Base-by-base conservation (phyloP, 2,113 vertebrate species). In the Gasterosteus nipponicus region DNA sequence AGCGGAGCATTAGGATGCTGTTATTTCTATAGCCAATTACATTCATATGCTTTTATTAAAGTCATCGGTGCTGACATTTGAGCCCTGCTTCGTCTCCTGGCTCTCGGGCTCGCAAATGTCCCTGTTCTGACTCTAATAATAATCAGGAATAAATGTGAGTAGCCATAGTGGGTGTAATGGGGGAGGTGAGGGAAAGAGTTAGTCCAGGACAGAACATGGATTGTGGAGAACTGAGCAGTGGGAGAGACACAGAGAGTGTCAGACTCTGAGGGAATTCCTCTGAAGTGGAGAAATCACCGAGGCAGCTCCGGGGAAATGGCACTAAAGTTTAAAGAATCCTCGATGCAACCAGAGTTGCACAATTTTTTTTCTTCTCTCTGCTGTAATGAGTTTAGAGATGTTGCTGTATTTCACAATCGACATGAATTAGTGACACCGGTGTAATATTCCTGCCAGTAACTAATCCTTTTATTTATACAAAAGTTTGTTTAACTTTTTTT, bases 1-100 rank as follows among this genome's bases (percentile, higher is more conserved):
- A 53, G 39, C 10, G 19, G 2, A 57, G 35, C 60, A 73, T 68
- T 11, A 38, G 29, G 3, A 2, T 70, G 9, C 18, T 7, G 57
- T 75, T 72, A 46, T 68, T 69, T 63, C 47, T 54, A 41, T 60
- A 26, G 72, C 58, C 53, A 58, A 77, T 86, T 67, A 71, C 66
- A 35, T 69, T 77, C 53, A 70, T 49, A 29, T 2, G 12, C 41
- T 75, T 66, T 69, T 18, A 75, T 77, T 70, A 33, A 53, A 73
- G 58, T 63, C 22, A 54, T 84, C 51, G 44, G 16, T 44, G 67
- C 31, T 87, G 87, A 86, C 84, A 87, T 91, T 86, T 92, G 9
- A 77, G 59, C 51, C n/a, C 14, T 41, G 57, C 59, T 54, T 74
- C 41, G 47, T 77, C 64, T 72, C 73, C 65, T 67, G 66, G 15